phyloP scores from a whole-genome alignment of 2,113 vertebrate genomes.

The Pteruthius melanotis region DNA sequence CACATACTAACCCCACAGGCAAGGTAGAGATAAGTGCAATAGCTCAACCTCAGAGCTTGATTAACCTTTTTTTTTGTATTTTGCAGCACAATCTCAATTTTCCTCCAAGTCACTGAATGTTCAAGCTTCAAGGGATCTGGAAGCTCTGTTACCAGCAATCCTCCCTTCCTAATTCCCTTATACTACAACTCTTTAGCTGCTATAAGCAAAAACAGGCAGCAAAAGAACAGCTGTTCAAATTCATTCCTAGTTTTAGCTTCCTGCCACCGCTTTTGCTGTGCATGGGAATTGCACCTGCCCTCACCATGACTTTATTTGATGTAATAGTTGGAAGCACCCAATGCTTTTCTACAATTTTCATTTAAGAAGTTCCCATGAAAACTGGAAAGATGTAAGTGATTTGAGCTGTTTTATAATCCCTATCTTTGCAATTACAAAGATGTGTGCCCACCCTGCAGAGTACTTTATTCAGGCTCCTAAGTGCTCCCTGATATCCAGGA shows the following conservation, averaged over 20 bases:
- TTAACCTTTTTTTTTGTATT: neutral
- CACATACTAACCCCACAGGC: neutral
- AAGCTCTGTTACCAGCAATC: neutral
- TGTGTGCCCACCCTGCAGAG: rapidly evolving
- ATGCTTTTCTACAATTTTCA: neutral
- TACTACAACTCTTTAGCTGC: neutral
- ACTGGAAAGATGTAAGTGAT: rapidly evolving
- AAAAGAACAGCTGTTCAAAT: neutral
- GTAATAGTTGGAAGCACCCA: neutral
- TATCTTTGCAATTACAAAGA: neutral
- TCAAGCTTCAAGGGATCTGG: neutral
- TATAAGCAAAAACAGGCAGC: neutral
- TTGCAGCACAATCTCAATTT: neutral
- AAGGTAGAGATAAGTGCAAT: neutral
- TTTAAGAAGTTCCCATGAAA: neutral
- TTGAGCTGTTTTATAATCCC: neutral
- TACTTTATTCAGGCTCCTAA: neutral
- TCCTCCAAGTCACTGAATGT: neutral
- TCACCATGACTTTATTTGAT: neutral
- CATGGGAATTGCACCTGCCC: neutral
- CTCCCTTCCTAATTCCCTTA: neutral
- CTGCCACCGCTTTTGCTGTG: neutral
- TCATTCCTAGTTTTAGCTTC: neutral
- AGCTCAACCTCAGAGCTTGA: neutral
- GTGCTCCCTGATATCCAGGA: neutral